Base-by-base conservation (phyloP, 2,797 vertebrate species). In the Mico argentatus region DNA sequence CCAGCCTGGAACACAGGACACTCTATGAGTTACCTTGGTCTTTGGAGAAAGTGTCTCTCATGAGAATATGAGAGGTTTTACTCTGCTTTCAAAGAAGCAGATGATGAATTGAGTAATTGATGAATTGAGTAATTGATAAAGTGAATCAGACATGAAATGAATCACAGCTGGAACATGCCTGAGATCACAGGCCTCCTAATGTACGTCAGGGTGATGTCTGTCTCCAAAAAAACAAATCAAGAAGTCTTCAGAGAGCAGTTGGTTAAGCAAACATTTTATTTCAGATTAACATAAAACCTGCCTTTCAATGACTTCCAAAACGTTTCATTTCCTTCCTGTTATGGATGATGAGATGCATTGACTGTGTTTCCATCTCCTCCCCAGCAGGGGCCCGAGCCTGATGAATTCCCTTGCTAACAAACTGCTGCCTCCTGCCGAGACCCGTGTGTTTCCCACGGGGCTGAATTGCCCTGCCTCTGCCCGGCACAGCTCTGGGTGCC, bases 221-320 rank as follows among this genome's bases (percentile, higher is more conserved):
- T 91, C 41, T 52, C 64, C 48, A 84, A 84, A 15, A 57, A 17
- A 80, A 24, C 91, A 93, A 95, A 92, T 46, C 94, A 70, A 92
- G 85, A 95, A 90, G 30, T 79, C 52, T 41, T 87, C 70, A 13
- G 91, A 89, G 48, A 97, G 76, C 59, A 92, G 59, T 83, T 77
- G 44, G 48, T 90, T 90, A 95, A 96, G 52, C 44, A 94, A 90
- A 83, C 50, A 61, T 92, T 97, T 95, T 89, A 93, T 84, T 95
- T 96, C 72, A 81, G 95, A 93, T 87, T 81, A 96, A 75, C 72
- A 90, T 79, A 90, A 97, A 97, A 91, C 89, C 76, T 94, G 72
- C 90, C 81, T 96, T 91, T 87, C 76, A 79, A 8, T 64, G 80
- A 91, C 87, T 95, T 96, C 84, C 84, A 92, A 83, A 90, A 39